Conservation (phyloP, 2,888 invertebrate species). For the Gari tellinella region DNA sequence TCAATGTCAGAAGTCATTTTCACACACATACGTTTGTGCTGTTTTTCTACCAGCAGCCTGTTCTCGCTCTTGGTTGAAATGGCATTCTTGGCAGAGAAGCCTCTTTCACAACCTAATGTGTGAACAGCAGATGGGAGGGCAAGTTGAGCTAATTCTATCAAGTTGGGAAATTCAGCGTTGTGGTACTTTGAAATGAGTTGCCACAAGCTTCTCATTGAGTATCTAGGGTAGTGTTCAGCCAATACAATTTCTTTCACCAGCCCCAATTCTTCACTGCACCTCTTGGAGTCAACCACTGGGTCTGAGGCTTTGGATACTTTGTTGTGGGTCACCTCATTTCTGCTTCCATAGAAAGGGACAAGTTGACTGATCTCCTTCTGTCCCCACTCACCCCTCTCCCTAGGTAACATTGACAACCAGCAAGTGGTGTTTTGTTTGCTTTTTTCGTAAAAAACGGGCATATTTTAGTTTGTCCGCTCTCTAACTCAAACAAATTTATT, state of each 20-base stretch:
- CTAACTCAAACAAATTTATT: too few relatives aligned
- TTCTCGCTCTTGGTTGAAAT: conserved; percentile 28
- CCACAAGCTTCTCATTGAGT: conserved; percentile 27
- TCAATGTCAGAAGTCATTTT: too few relatives aligned
- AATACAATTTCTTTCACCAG: conserved; percentile 18
- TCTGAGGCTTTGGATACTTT: conserved; percentile 12
- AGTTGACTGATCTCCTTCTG: conserved; percentile 2
- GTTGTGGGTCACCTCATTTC: background rate
- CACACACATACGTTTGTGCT: conserved; percentile 9
- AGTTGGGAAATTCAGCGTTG: conserved; percentile 30
- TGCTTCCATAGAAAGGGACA: conserved; percentile 10
- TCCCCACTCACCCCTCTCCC: conserved; percentile 7
- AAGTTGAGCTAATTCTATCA: conserved; percentile 17
- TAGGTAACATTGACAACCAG: too few relatives aligned
- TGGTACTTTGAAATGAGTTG: conserved; percentile 17
- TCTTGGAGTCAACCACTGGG: conserved; percentile 11
- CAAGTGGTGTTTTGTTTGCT: too few relatives aligned
- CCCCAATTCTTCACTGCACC: conserved; percentile 22
- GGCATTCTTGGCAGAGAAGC: conserved; percentile 28
- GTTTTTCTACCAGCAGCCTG: conserved; percentile 38
- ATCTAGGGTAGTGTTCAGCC: conserved; percentile 33
- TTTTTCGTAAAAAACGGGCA: too few relatives aligned
- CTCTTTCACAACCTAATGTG: conserved; percentile 37
- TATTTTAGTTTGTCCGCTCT: too few relatives aligned
- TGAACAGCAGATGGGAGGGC: conserved; percentile 35